A percentile compares a stretch with the other conserved stretches of the same genome.
phyloP scores from a whole-genome alignment of 2,113 vertebrate genomes.

The Sylvietta virens region DNA sequence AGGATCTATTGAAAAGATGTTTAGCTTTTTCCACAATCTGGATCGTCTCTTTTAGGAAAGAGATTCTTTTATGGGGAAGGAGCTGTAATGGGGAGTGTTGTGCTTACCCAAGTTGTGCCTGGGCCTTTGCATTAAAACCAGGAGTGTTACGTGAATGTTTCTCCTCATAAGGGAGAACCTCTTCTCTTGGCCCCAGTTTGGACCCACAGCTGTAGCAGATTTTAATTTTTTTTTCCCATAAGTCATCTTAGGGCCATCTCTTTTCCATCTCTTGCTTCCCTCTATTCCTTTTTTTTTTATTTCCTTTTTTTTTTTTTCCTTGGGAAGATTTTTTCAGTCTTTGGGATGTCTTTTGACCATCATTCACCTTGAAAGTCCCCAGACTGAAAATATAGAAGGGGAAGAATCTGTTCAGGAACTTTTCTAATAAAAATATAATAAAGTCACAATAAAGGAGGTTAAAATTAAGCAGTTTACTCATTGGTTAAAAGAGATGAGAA shows the following conservation, averaged over 20 bases:
- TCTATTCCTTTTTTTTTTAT: neutral
- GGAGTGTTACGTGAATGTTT: neutral
- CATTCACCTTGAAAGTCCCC: neutral
- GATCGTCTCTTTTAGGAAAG: neutral
- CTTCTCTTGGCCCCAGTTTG: neutral
- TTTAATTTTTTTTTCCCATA: no score
- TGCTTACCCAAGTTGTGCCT: neutral
- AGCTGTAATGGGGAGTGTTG: neutral
- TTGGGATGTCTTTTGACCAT: neutral
- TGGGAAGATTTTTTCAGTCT: neutral
- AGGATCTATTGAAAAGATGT: conserved; percentile 11
- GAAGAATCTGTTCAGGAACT: neutral
- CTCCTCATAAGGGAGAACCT: neutral
- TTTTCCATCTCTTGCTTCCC: neutral
- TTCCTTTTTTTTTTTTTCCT: neutral
- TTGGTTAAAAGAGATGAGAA: neutral
- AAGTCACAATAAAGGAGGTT: neutral
- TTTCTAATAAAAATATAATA: neutral
- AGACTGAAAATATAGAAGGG: neutral
- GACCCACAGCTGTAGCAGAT: neutral
- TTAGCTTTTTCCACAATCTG: neutral
- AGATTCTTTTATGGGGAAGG: neutral
- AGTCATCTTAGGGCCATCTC: neutral
- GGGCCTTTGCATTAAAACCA: neutral
- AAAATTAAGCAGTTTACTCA: neutral